Evolutionary conservation across 1,140 invertebrate species (phyloP).

Genomic region (Sweltsa coloradensis): DNA sequence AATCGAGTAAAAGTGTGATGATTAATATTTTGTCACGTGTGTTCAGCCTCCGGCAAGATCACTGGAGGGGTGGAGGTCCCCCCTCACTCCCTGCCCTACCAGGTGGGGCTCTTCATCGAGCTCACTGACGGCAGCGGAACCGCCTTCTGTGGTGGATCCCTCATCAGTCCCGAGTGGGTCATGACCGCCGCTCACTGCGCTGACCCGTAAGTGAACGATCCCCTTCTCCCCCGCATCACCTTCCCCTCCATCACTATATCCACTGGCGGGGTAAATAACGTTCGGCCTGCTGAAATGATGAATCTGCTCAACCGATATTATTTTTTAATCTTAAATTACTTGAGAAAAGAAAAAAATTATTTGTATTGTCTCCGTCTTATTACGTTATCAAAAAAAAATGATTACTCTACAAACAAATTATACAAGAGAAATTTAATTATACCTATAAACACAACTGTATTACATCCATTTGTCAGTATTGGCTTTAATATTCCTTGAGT

Average conservation of each 20-base stretch:
- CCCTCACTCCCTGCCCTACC: conserved; percentile 31
- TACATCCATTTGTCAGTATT: too few species aligned
- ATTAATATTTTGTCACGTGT: too few species aligned
- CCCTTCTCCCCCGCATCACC: too few species aligned
- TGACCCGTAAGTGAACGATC: conserved; percentile 8
- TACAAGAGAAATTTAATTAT: too few species aligned
- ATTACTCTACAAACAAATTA: too few species aligned
- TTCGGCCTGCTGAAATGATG: conserved; percentile 6
- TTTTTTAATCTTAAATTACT: conserved; percentile 1
- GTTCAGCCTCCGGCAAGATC: conserved; percentile 15
- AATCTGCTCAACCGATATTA: conserved; percentile 9
- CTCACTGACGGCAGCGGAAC: conserved; percentile 21
- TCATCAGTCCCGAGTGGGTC: conserved; percentile 35
- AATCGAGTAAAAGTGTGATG: too few species aligned
- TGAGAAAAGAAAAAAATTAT: conserved; percentile 12
- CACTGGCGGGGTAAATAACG: conserved; percentile 3
- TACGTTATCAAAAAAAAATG: too few species aligned
- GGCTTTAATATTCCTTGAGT: too few species aligned
- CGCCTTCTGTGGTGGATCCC: conserved; percentile 38
- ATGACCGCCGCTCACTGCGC: conserved; percentile 41
- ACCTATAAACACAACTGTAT: too few species aligned
- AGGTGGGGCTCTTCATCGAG: conserved; percentile 29
- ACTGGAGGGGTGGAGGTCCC: conserved; percentile 20
- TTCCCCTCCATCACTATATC: too few species aligned
- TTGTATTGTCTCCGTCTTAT: too few species aligned